Percentiles rank a stretch among this genome's conserved stretches.
Conservation (phyloP, 2,888 invertebrate genomes). For the Agonopterix subpropinquella region DNA sequence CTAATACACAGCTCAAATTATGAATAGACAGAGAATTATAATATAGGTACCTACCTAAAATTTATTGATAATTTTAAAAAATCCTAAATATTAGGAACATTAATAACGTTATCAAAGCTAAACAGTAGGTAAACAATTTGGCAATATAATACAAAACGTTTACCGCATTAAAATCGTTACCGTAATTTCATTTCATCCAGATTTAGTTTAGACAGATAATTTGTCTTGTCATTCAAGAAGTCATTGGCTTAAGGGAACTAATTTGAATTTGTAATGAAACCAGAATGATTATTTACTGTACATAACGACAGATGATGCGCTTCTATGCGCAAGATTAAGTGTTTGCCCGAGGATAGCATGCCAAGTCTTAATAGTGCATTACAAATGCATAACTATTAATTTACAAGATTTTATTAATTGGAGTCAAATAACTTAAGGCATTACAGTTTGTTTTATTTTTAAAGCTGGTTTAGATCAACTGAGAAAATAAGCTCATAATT, state of each 20-base stretch:
- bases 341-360: constrained; percentile 5
- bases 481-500: no score
- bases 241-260: constrained; percentile 44
- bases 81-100: background rate
- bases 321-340: constrained; percentile 7
- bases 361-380: constrained; percentile 7
- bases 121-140: constrained; percentile 16
- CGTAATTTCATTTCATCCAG: constrained; percentile 48
- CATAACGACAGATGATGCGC: constrained; percentile 6
- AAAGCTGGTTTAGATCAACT: no score
- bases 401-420: constrained; percentile 7
- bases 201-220: constrained; percentile 41
- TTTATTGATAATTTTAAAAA: no score
- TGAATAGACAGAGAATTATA: no score
- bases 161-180: constrained; percentile 42
- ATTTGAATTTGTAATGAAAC: constrained; percentile 60
- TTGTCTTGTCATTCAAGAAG: constrained; percentile 56
- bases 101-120: constrained; percentile 3
- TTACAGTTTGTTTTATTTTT: background rate
- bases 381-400: constrained; percentile 8
- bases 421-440: background rate
- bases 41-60: no score
- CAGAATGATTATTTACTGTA: constrained; percentile 5
- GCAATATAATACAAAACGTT: constrained; percentile 34
- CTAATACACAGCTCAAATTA: no score